Evolutionary conservation across 2,797 vertebrate genomes (phyloP), one percentile per base, ranked within the genome.

Genomic region (Chaenodraco wilsoni): DNA sequence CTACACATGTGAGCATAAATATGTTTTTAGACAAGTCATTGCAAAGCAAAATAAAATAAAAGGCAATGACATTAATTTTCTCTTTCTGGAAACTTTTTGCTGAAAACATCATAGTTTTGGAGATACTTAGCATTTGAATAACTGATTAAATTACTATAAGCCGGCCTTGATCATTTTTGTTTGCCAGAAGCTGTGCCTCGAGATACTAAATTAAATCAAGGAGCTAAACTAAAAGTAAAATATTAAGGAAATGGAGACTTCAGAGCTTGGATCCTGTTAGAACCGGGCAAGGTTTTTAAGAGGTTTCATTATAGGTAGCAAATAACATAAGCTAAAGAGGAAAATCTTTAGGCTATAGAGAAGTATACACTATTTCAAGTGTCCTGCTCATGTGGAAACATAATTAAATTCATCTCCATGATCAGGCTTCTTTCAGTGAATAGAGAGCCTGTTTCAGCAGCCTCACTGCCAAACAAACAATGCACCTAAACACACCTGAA

Each of bases 261-360:
- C 44, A n/a, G 51, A 41, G 46, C 72, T 51, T 65, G 69, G 73
- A 78, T 76, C 52, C 56, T 71, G 55, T 48, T 65, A 12, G 46
- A 13, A 67, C 37, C 9, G 1, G 7, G 33, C 3, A 40, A 62
- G 16, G 40, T 50, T 81, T 79, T 86, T 69, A 65, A 48, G 58
- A 27, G 57, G 69, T 76, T 64, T 66, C 66, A 72, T 69, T 16
- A 23, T 16, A 33, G 44, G 69, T 67, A 72, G 62, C 50, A 70
- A 78, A 84, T 66, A 72, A 72, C 63, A 15, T 68, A 81, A 82
- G 59, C 61, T 64, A 13, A 23, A n/a, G 68, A 67, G 69, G 65
- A 78, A 80, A 78, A 27, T 54, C 76, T 81, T 55, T 8, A 57
- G 67, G 74, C 76, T 52, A 5, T 9, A 37, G 71, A 69, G 17